Evolutionary conservation across 2,888 invertebrate genomes (phyloP).

Genomic region (Cetonia aurata): DNA sequence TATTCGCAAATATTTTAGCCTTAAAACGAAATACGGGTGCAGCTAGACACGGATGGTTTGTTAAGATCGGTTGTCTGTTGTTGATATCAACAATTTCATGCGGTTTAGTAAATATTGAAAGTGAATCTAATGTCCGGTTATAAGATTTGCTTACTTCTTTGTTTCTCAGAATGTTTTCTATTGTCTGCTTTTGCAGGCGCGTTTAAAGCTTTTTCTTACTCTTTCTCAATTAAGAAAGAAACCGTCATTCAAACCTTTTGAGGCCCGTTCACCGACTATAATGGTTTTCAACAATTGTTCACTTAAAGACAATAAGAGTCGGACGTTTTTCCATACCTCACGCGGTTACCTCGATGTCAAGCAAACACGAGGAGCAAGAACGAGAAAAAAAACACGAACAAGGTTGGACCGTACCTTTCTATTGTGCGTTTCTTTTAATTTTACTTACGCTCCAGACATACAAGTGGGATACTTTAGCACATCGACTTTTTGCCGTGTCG

Average conservation of each 20-base stretch:
- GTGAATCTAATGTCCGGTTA: too few species aligned
- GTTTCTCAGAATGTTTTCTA: too few species aligned
- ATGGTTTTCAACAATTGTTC: conserved; percentile 22
- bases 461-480: conserved; percentile 18
- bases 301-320: neutral
- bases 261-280: conserved; percentile 13
- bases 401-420: neutral
- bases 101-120: too few species aligned
- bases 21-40: conserved; percentile 1
- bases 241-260: neutral
- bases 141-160: too few species aligned
- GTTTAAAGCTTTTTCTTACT: neutral
- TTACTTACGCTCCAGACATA: conserved; percentile 3
- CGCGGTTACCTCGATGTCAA: neutral
- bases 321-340: neutral
- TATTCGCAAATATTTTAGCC: conserved; percentile 3
- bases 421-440: conserved; percentile 17
- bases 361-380: neutral
- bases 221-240: conserved; percentile 3
- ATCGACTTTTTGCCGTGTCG: neutral
- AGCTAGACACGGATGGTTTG: too few species aligned
- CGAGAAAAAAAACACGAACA: neutral
- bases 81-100: too few species aligned
- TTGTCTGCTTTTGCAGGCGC: neutral
- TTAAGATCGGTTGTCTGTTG: too few species aligned